Percentiles rank a stretch among this genome's conserved stretches.
These are phyloP conservation scores for Orbicella faveolata DNA, from an alignment of 64 coral and sea anemone genomes.

Conservation along the genomic window DNA sequence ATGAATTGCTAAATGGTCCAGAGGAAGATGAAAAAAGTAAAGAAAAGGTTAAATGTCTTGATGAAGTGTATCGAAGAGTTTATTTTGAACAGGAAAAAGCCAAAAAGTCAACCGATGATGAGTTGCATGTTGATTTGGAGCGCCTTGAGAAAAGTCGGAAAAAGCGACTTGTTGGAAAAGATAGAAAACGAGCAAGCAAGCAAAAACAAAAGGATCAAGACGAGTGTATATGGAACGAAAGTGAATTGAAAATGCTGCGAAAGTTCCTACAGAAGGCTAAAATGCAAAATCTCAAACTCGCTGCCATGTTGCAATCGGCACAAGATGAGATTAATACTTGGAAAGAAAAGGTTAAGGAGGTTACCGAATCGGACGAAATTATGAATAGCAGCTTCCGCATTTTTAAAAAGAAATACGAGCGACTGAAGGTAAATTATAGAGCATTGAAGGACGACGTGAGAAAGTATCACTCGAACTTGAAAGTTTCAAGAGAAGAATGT, in stretches of 20 bases:
- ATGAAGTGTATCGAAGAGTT: slow-evolving; percentile 63
- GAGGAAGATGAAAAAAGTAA: slow-evolving; percentile 15
- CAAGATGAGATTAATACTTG: slow-evolving; percentile 24
- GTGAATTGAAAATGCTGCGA: slow-evolving; percentile 65
- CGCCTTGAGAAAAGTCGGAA: not conserved
- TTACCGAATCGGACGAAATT: slow-evolving; percentile 7
- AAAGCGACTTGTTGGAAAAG: not conserved
- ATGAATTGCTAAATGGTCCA: slow-evolving; percentile 32
- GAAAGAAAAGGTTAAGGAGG: slow-evolving; percentile 37
- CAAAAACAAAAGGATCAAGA: not conserved
- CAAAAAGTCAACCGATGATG: not conserved
- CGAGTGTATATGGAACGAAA: slow-evolving; percentile 68
- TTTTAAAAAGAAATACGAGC: slow-evolving; percentile 70
- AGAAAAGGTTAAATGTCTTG: not conserved
- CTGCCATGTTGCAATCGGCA: slow-evolving; percentile 53
- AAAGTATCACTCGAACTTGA: slow-evolving; percentile 68
- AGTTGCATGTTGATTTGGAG: not conserved
- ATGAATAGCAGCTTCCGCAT: slow-evolving; percentile 47
- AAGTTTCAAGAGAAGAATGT: slow-evolving; percentile 34
- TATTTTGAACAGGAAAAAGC: slow-evolving; percentile 34
- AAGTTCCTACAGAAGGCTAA: slow-evolving; percentile 81
- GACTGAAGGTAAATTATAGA: slow-evolving; percentile 84
- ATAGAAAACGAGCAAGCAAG: not conserved
- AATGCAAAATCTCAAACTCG: slow-evolving; percentile 77
- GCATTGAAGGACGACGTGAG: slow-evolving; percentile 86